Conservation (phyloP, 2,113 vertebrate species). For the Ophthalmolycus amberensis region DNA sequence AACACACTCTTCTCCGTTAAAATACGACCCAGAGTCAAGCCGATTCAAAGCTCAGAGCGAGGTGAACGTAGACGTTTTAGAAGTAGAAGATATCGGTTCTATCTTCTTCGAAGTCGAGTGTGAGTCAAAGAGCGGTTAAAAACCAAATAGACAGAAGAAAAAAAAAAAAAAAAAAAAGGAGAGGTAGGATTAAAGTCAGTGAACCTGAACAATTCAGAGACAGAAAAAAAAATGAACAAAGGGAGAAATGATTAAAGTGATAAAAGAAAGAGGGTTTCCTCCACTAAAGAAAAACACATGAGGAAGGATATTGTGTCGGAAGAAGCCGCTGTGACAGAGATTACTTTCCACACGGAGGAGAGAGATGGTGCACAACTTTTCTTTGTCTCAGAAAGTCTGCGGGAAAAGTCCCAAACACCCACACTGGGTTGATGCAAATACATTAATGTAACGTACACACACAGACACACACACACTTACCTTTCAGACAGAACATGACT, state of each 20-base stretch:
- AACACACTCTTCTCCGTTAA: not conserved
- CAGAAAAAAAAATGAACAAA: conserved; percentile 45
- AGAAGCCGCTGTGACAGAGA: conserved; percentile 52
- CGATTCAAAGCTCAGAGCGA: not conserved
- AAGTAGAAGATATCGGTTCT: not conserved
- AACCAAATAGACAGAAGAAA: not conserved
- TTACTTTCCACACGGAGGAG: conserved; percentile 47
- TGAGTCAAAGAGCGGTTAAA: not conserved
- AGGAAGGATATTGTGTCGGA: conserved; percentile 47
- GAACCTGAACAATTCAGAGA: conserved; percentile 44
- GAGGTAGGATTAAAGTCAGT: conserved; percentile 34
- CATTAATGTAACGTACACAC: not conserved
- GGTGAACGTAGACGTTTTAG: not conserved
- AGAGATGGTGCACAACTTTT: conserved; percentile 66
- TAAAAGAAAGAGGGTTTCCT: conserved; percentile 13
- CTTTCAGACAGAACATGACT: conserved; percentile 81
- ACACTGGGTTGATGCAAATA: conserved; percentile 19
- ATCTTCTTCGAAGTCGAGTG: not conserved
- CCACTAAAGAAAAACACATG: conserved; percentile 45
- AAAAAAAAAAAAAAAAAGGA: not conserved
- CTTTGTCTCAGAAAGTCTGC: conserved; percentile 72
- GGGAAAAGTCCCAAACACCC: conserved; percentile 40
- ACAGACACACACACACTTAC: conserved; percentile 62
- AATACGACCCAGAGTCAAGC: conserved; percentile 5
- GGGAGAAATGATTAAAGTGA: conserved; percentile 43